Evolutionary conservation across 2,888 invertebrate genomes (phyloP), one percentile per base, ranked within the genome.

Genomic region (Melipona beecheii): DNA sequence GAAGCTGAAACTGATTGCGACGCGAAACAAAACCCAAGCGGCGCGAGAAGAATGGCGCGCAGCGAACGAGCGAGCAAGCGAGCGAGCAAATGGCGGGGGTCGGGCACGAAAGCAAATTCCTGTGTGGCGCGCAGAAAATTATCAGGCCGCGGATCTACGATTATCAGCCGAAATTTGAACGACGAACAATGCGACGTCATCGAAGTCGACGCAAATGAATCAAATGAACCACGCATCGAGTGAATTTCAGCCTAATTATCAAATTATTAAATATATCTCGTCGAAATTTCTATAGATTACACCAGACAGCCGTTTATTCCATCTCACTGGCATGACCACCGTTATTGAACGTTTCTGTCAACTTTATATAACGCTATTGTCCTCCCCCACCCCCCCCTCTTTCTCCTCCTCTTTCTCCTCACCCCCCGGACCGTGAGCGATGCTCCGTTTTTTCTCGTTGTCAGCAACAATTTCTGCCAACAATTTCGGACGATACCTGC

Each of bases 1-100:
- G 76, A 77, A 76, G 75, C 62, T 77, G 75, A 78, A 85, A 82
- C 79, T 80, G 82, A 82, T 84, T 82, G 81, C 76, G 64, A 58
- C 66, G 81, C 71, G 79, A 84, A 84, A 84, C 81, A 81, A 84
- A 79, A 74, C 78, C 56, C 60, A 17, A 6, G 43, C 36, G 9
- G 43, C n/a, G 17, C 17, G 49, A 36, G 52, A 56, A 50, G 62
- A 78, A 52, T 49, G 21, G 24, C 13, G 31, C 13, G 52, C 15
- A 11, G 17, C 19, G 50, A n/a, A 13, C 62, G n/a, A 19, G 27
- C 3, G 2, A 24, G 0, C 24, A 24, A 15, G 11, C 31, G 31
- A 31, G 31, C 31, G 31, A 4, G 31, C 31, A 31, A 31, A 31
- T 31, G 36, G 4, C 19, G 24, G 24, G 15, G n/a, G 9, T 19